Conservation (phyloP, 2,113 vertebrate genomes). For the Gopherus evgoodei region DNA sequence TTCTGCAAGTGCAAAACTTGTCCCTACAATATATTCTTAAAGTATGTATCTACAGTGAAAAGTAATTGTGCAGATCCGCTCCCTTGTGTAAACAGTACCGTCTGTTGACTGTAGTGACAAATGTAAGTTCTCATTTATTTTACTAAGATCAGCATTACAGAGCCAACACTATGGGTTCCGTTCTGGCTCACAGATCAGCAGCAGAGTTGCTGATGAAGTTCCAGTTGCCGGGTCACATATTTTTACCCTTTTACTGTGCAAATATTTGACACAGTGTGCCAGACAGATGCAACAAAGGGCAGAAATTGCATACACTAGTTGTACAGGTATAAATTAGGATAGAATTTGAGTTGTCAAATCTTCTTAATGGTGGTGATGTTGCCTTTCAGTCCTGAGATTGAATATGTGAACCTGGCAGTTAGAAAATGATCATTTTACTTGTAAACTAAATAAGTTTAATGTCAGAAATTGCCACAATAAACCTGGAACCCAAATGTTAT, state of each 20-base stretch:
- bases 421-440: slow-evolving; percentile 10
- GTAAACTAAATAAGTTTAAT: neutral
- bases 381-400: neutral
- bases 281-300: neutral
- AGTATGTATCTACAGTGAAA: neutral
- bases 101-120: neutral
- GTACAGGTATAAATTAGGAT: neutral
- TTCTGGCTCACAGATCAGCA: neutral
- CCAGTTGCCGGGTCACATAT: neutral
- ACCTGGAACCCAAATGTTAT: neutral
- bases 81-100: neutral
- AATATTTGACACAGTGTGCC: neutral
- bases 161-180: neutral
- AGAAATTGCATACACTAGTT: neutral
- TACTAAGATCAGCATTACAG: neutral
- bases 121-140: neutral
- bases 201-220: neutral
- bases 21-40: neutral
- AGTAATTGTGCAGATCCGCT: neutral
- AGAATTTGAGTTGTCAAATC: neutral
- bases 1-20: neutral
- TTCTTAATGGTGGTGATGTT: neutral
- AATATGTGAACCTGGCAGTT: neutral
- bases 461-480: slow-evolving; percentile 2
- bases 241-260: slow-evolving; percentile 10